Evolutionary conservation across 1,140 invertebrate species (phyloP).

Genomic region (Drosophila cardini): DNA sequence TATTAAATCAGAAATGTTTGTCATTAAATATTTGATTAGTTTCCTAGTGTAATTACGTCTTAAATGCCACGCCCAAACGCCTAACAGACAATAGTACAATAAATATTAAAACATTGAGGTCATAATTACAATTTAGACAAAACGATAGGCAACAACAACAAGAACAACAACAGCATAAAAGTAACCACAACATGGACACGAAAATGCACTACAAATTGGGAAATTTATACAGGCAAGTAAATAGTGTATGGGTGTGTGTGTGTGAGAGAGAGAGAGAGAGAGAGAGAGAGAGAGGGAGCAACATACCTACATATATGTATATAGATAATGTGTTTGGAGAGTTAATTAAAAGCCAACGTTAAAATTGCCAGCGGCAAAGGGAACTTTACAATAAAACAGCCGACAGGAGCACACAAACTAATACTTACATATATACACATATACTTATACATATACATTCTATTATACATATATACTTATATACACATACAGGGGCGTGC

Average conservation of each 20-base stretch:
- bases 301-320: not conserved
- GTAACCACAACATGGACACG: constrained; percentile 29
- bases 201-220: constrained; percentile 43
- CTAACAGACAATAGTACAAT: not conserved
- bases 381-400: constrained; percentile 9
- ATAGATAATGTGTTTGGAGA: constrained; percentile 49
- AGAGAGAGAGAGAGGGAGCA: constrained; percentile 6
- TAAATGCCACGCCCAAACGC: constrained; percentile 6
- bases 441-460: too few relatives aligned
- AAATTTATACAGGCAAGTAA: constrained; percentile 19
- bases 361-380: constrained; percentile 18
- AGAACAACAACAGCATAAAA: too few relatives aligned
- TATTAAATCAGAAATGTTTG: too few relatives aligned
- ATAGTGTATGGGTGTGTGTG: too few relatives aligned
- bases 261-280: not conserved
- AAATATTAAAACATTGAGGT: not conserved
- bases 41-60: constrained; percentile 4
- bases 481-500: too few relatives aligned
- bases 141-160: too few relatives aligned
- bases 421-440: too few relatives aligned
- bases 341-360: constrained; percentile 65
- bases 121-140: constrained; percentile 34
- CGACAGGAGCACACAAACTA: too few relatives aligned
- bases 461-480: too few relatives aligned
- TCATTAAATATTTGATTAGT: not conserved